phyloP scores from a whole-genome alignment of 2,888 invertebrate genomes.

The Rhaphigaster nebulosa region DNA sequence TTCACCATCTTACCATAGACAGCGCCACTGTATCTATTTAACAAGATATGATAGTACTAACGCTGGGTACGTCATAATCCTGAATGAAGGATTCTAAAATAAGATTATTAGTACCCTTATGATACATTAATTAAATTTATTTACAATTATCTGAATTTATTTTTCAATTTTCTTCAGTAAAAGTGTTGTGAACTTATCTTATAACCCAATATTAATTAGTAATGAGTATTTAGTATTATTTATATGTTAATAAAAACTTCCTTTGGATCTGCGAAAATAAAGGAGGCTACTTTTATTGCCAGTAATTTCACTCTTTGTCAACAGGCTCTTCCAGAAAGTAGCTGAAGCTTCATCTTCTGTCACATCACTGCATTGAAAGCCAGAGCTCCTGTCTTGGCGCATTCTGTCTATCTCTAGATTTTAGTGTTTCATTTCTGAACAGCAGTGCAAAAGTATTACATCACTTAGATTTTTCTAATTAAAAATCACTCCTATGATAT shows the following conservation, averaged over 20 bases:
- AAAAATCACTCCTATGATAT: background rate
- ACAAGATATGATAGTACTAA: too few relatives aligned
- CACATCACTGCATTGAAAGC: background rate
- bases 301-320: background rate
- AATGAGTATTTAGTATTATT: background rate
- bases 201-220: background rate
- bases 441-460: background rate
- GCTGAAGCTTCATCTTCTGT: background rate
- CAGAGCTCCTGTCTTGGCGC: background rate
- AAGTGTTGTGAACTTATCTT: background rate
- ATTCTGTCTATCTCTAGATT: background rate
- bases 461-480: background rate
- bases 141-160: background rate
- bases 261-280: background rate
- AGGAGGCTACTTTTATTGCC: background rate
- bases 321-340: background rate
- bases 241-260: background rate
- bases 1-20: too few relatives aligned
- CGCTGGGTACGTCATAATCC: too few relatives aligned
- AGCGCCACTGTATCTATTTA: too few relatives aligned
- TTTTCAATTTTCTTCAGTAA: background rate
- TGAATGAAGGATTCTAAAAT: too few relatives aligned
- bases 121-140: background rate
- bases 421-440: background rate
- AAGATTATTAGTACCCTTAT: too few relatives aligned